Evolutionary conservation across 2,888 invertebrate species (phyloP).

Genomic region (Pollenia amentaria): DNA sequence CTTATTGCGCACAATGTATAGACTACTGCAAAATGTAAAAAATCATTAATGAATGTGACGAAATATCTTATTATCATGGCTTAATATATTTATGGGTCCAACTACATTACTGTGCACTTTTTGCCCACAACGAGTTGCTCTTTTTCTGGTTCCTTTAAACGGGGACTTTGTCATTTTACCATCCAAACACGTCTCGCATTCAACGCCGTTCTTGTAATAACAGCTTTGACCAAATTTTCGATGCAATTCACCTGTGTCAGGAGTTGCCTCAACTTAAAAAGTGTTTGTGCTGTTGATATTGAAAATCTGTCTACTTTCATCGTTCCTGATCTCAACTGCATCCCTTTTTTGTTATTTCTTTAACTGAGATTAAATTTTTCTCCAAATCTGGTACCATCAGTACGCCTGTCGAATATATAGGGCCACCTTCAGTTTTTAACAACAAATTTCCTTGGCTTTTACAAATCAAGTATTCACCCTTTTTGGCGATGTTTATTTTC

Average conservation of each 20-base stretch:
- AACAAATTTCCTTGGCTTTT: constrained; percentile 23
- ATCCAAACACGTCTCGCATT: constrained; percentile 20
- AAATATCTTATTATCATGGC: too few relatives aligned
- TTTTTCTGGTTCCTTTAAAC: constrained; percentile 28
- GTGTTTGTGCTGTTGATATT: constrained; percentile 8
- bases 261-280: constrained; percentile 20
- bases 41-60: too few relatives aligned
- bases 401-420: constrained; percentile 36
- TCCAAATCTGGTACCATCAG: constrained; percentile 39
- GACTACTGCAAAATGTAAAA: too few relatives aligned
- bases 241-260: constrained; percentile 12
- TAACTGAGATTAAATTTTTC: constrained; percentile 39
- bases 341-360: constrained; percentile 15
- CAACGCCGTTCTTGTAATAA: neutral
- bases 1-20: too few relatives aligned
- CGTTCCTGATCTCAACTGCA: constrained; percentile 25
- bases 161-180: constrained; percentile 13
- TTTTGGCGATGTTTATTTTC: constrained; percentile 24
- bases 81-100: neutral
- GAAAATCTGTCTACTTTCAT: constrained; percentile 1
- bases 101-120: constrained; percentile 27
- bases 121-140: constrained; percentile 14
- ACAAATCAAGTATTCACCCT: constrained; percentile 25
- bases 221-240: neutral
- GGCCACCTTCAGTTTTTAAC: neutral